Conservation (phyloP, 2,113 vertebrate genomes). For the Centropus bengalensis region DNA sequence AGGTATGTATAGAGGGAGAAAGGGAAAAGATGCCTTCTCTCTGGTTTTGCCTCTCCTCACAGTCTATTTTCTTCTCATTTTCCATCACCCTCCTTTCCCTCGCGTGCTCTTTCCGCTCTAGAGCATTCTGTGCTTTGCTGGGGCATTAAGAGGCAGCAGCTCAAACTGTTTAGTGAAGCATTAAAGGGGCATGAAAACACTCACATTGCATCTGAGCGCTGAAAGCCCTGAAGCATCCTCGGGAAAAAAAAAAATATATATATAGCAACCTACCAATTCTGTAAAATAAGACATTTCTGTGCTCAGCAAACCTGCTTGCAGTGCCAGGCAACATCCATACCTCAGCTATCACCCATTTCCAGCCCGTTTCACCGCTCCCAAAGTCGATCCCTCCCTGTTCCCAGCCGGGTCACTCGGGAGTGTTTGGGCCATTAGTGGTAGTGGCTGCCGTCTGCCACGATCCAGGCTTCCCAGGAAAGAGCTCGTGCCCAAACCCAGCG, state of each 20-base stretch:
- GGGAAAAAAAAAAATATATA: neutral
- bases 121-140: neutral
- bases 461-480: neutral
- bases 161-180: conserved; percentile 59
- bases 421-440: neutral
- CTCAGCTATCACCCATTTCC: neutral
- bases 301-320: neutral
- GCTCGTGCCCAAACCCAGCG: accelerated
- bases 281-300: neutral
- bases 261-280: neutral
- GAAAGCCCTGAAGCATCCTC: conserved; percentile 42
- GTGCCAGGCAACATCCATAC: neutral
- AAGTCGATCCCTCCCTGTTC: neutral
- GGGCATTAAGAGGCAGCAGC: conserved; percentile 56
- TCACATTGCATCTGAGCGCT: neutral
- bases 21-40: neutral
- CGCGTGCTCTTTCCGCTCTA: conserved; percentile 39
- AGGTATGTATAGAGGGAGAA: neutral
- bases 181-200: conserved; percentile 63
- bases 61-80: neutral
- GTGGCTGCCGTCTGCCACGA: neutral
- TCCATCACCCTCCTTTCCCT: neutral
- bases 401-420: neutral
- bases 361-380: neutral
- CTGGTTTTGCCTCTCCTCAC: neutral